A percentile compares a stretch with the other conserved stretches of the same genome.
Conservation (phyloP, 2,888 invertebrate species). For the Tetrapedia diversipes region DNA sequence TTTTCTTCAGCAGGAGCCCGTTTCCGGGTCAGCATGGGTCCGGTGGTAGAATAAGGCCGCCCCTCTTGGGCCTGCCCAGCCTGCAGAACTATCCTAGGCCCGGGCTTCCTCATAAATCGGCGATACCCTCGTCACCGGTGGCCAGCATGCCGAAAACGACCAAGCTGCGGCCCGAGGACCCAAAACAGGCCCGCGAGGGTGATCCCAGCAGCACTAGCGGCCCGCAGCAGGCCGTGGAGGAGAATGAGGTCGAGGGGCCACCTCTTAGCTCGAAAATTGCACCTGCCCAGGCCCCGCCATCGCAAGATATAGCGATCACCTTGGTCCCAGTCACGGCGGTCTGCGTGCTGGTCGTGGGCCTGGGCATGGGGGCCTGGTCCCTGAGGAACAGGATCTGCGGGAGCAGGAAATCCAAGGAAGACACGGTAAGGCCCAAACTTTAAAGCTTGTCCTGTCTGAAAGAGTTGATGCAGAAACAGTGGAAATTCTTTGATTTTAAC, state of each 20-base stretch:
- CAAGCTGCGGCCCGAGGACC: conserved; percentile 67
- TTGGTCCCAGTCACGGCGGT: conserved; percentile 89
- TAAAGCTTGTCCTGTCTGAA: too few species aligned
- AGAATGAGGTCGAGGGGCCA: conserved; percentile 70
- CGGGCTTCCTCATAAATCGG: conserved; percentile 71
- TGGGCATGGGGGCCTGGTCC: conserved; percentile 87
- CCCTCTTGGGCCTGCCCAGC: conserved; percentile 72
- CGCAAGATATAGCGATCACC: conserved; percentile 86
- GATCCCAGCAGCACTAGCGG: conserved; percentile 16
- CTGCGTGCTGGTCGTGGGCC: conserved; percentile 87
- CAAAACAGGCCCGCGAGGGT: conserved; percentile 42
- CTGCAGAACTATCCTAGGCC: conserved; percentile 75
- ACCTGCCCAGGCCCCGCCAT: conserved; percentile 73
- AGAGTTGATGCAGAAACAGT: too few species aligned
- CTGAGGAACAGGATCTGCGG: conserved; percentile 89
- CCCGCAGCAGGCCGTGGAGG: conserved; percentile 21
- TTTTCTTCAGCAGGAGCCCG: conserved; percentile 52
- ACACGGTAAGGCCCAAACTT: too few species aligned
- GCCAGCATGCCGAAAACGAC: conserved; percentile 75
- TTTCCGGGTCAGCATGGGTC: conserved; percentile 71
- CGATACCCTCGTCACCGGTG: conserved; percentile 51
- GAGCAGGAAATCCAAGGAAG: conserved; percentile 88
- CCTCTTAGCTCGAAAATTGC: conserved; percentile 75
- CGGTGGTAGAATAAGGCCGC: conserved; percentile 74
- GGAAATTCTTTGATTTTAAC: too few species aligned